Evolutionary conservation across 2,113 vertebrate genomes (phyloP), one percentile per base, ranked within the genome.

Genomic region (Gopherus evgoodei): DNA sequence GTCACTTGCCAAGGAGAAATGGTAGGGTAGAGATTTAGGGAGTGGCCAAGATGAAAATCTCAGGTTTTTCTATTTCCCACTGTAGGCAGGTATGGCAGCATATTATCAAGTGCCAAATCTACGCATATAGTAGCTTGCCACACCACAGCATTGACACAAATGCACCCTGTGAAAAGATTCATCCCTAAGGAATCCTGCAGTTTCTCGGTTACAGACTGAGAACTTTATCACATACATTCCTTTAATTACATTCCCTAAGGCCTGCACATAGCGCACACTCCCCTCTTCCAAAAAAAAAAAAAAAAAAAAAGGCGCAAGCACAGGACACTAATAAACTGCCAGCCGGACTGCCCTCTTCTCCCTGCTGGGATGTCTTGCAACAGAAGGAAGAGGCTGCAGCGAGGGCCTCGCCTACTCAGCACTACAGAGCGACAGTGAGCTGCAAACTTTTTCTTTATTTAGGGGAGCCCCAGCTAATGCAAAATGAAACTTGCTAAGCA

Each of bases 401-500:
- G 87, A 89, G 94, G 95, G 96, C 97, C 96, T 96, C 57, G 95
- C 94, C 92, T 90, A 84, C 91, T 91, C 49, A 84, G 54, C 53
- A 81, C 87, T 91, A 87, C 96, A 91, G 82, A 93, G 59, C 81
- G 93, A 97, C 97, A 98, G 98, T 97, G 90, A 96, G 83, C 90
- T 94, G 81, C 89, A 94, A 95, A 96, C 95, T 95, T 95, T 93
- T 93, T 93, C 75, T 62, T 80, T n/a, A 47, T 47, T 72, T 84
- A 84, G 87, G 93, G 93, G 93, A 96, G 93, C 96, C 86, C 93
- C 93, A 91, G 96, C 89, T 95, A 94, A 83, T 92, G 95, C 53
- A 54, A 29, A 97, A 97, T 96, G 87, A 96, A 98, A 98, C 97
- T 97, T 96, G 96, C 91, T 86, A 86, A 97, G 95, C 92, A 38